Conservation (phyloP, 1,140 invertebrate species). For the Lucilia sericata region DNA sequence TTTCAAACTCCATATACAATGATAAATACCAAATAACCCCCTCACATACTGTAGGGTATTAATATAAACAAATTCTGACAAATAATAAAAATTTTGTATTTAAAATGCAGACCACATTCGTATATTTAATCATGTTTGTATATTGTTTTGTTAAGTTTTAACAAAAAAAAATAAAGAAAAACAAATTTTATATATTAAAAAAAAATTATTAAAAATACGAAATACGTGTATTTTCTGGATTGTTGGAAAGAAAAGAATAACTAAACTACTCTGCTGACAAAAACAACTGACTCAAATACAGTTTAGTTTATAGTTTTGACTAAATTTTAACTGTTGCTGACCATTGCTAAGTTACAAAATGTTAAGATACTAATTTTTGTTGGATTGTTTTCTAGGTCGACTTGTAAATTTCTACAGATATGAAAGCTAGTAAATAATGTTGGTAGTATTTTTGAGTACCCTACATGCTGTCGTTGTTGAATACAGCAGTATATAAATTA, state of each 20-base stretch:
- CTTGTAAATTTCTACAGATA: neutral
- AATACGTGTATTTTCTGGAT: neutral
- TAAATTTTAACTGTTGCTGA: conserved; percentile 19
- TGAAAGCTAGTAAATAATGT: neutral
- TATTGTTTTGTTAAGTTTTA: neutral
- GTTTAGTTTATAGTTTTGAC: neutral
- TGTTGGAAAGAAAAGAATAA: neutral
- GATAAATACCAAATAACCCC: too few relatives aligned
- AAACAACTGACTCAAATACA: neutral
- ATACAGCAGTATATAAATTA: neutral
- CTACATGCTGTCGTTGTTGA: neutral
- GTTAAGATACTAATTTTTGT: neutral
- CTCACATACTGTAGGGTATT: neutral
- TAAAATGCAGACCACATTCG: neutral
- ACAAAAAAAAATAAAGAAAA: neutral
- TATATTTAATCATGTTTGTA: neutral
- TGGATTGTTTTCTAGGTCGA: conserved; percentile 6
- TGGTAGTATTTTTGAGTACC: neutral
- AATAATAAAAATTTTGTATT: neutral
- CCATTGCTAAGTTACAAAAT: conserved; percentile 7
- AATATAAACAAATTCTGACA: too few relatives aligned
- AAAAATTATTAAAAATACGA: conserved; percentile 1
- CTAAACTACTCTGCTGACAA: neutral
- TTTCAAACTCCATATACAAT: too few relatives aligned
- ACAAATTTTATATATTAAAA: neutral